Evolutionary conservation across 2,888 invertebrate genomes (phyloP), one percentile per base, ranked within the genome.

Genomic region (Luffia ferchaultella): DNA sequence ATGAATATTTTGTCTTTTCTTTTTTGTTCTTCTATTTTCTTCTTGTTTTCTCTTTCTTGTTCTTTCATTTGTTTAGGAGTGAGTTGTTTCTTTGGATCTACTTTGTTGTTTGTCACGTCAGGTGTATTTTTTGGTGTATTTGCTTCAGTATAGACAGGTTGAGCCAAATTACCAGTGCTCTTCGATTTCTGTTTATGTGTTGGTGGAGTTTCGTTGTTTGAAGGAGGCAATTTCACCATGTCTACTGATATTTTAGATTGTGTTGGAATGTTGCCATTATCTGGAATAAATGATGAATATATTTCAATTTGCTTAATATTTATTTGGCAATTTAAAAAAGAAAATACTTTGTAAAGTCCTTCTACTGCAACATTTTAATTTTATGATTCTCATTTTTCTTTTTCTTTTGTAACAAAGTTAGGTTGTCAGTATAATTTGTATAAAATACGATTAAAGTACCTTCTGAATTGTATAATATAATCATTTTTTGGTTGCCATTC

Each of bases 81-180:
- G 48, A 61, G 58, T 54, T 69, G 65, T 55, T 76, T 78, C 15
- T 78, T 73, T n/a, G 64, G 9, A 52, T 64, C 69, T 48, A 66
- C 68, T 50, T 70, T 66, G 52, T 72, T 70, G 49, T 67, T 72
- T 40, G 66, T 55, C 50, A 66, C 59, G 42, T 12, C 57, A 59
- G 55, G 65, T 49, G 42, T 40, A 40, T 41, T 30, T 50, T 70
- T 40, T 60, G 56, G 1, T 17, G 19, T 17, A 18, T 15, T 2
- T 30, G n/a, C n/a, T 19, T 19, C 16, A 12, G 19, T 2, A n/a
- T n/a, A n/a, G 2, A 45, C 18, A 15, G 12, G 20, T 20, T 45
- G 30, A 12, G 30, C 1, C 20, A 45, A 16, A 18, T 52, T 59
- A 63, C 20, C 55, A 61, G 20, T 57, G 51, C 54, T 61, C 56